phyloP scores from a whole-genome alignment of 2,113 vertebrate species.

The Apteryx mantelli region DNA sequence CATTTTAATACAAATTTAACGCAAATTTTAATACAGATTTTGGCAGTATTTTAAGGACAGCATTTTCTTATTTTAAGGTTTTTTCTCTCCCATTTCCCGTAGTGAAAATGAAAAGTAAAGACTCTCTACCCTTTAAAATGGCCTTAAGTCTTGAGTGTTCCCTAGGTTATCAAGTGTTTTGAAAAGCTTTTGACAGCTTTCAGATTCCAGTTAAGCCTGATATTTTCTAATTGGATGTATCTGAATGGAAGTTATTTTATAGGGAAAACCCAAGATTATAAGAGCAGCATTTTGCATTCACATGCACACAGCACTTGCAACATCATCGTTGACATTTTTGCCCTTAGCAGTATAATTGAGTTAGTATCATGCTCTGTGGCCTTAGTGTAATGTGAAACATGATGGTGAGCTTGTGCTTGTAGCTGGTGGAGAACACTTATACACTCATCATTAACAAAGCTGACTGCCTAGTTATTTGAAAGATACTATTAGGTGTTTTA shows the following conservation, averaged over 20 bases:
- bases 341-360: neutral
- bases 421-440: neutral
- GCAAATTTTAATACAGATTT: neutral
- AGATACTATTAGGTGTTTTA: neutral
- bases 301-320: neutral
- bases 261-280: neutral
- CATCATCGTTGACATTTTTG: rapidly evolving
- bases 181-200: neutral
- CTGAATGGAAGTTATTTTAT: neutral
- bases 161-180: neutral
- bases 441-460: neutral
- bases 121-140: neutral
- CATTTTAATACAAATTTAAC: no score
- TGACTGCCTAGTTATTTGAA: neutral
- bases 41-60: neutral
- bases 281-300: neutral
- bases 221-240: neutral
- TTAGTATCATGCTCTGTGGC: neutral
- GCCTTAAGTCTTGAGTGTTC: neutral
- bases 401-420: neutral
- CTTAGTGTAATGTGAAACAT: rapidly evolving
- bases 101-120: neutral
- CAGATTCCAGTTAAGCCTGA: neutral
- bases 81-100: neutral
- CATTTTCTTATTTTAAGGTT: neutral